These are phyloP conservation scores for Drosophila navojoa DNA, from an alignment of 1,140 invertebrate genomes.

Conservation along the genomic window DNA sequence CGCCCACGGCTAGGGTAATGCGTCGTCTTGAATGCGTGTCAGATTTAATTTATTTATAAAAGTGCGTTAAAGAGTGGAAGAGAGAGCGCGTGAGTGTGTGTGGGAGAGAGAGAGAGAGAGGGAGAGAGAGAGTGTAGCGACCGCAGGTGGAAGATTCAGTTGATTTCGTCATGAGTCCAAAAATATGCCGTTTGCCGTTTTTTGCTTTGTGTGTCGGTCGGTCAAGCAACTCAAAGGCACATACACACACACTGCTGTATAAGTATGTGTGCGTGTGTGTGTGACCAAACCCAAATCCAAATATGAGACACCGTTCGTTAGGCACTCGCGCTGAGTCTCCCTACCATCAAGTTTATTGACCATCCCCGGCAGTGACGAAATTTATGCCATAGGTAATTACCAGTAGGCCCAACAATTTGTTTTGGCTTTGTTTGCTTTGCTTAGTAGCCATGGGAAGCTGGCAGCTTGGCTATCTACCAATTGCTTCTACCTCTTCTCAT, in stretches of 20 bases:
- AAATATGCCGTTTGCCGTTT: conserved; percentile 56
- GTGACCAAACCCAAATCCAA: conserved; percentile 45
- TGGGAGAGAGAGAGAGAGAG: neutral
- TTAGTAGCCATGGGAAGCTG: conserved; percentile 34
- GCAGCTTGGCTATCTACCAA: neutral
- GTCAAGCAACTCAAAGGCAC: conserved; percentile 54
- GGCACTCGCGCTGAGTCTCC: conserved; percentile 12
- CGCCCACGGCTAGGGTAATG: conserved; percentile 19
- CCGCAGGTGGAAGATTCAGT: conserved; percentile 30
- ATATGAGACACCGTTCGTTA: conserved; percentile 51
- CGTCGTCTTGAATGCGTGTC: conserved; percentile 53
- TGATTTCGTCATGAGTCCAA: conserved; percentile 67
- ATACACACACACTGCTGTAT: neutral
- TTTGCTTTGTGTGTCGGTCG: conserved; percentile 30
- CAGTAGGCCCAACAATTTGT: conserved; percentile 50
- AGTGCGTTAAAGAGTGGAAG: conserved; percentile 14
- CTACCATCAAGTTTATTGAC: conserved; percentile 53
- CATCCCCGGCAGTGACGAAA: conserved; percentile 41
- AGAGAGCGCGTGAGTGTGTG: neutral
- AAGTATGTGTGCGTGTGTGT: neutral
- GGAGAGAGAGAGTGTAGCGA: neutral
- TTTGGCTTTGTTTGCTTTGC: conserved; percentile 33
- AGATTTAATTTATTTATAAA: conserved; percentile 60
- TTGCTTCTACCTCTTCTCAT: conserved; percentile 16
- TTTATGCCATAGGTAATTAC: conserved; percentile 48